A percentile compares a stretch with the other conserved stretches of the same genome.
Evolutionary conservation across 1,140 invertebrate genomes (phyloP).

Genomic region (Colletes gigas): DNA sequence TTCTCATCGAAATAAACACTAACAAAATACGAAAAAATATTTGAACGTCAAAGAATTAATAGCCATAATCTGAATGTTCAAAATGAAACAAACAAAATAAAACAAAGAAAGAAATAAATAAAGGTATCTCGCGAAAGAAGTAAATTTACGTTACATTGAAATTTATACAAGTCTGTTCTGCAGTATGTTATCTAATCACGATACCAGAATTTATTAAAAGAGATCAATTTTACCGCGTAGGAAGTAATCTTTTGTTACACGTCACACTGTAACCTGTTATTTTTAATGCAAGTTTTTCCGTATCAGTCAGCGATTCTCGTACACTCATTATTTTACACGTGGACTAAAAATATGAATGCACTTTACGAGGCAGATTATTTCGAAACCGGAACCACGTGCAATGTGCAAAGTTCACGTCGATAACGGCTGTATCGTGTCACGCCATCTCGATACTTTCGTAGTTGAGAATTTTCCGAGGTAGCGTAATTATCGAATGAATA

Average conservation of each 20-base stretch:
- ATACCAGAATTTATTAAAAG: conserved; percentile 42
- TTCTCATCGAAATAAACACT: no score
- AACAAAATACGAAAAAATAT: no score
- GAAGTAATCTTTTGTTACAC: conserved; percentile 41
- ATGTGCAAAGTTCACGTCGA: conserved; percentile 76
- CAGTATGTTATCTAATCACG: conserved; percentile 35
- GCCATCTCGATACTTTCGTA: conserved; percentile 71
- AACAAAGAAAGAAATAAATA: no score
- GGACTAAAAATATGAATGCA: conserved; percentile 49
- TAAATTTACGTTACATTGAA: conserved; percentile 18
- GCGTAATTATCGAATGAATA: conserved; percentile 74
- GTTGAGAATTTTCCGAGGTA: conserved; percentile 68
- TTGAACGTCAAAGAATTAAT: no score
- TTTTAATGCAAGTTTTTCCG: conserved; percentile 33
- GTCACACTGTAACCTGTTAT: conserved; percentile 25
- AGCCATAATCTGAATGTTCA: no score
- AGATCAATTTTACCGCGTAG: conserved; percentile 21
- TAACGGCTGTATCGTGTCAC: conserved; percentile 79
- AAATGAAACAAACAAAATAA: no score
- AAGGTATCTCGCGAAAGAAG: neutral
- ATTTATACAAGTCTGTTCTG: conserved; percentile 16
- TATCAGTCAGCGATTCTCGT: conserved; percentile 32
- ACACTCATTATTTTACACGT: conserved; percentile 36
- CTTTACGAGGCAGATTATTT: conserved; percentile 53
- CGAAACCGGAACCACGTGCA: conserved; percentile 48